Conservation (phyloP, 2,113 vertebrate genomes). For the Elephantulus edwardii region DNA sequence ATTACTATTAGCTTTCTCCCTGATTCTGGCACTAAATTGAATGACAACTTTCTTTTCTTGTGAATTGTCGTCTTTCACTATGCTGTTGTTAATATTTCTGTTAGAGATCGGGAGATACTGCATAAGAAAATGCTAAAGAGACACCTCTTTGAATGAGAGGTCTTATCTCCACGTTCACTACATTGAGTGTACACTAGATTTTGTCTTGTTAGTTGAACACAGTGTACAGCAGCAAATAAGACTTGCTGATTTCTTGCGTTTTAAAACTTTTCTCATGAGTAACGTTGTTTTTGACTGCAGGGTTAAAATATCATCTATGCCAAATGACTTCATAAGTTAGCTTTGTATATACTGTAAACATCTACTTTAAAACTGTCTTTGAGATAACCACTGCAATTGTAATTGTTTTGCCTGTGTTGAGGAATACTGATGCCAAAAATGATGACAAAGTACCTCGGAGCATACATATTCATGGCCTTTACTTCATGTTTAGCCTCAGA, state of each 20-base stretch:
- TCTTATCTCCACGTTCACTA: not conserved
- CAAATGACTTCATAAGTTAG: constrained; percentile 44
- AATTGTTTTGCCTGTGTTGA: constrained; percentile 49
- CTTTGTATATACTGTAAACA: constrained; percentile 43
- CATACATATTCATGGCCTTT: not conserved
- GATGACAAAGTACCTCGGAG: not conserved
- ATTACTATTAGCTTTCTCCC: not conserved
- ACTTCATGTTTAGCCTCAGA: not conserved
- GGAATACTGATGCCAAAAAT: constrained; percentile 37
- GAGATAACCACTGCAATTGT: not conserved
- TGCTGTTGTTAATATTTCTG: constrained; percentile 23
- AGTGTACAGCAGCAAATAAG: not conserved
- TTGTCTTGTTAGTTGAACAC: constrained; percentile 23
- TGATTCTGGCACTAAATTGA: not conserved
- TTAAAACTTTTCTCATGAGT: constrained; percentile 38
- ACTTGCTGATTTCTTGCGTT: constrained; percentile 6
- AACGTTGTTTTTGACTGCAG: constrained; percentile 39
- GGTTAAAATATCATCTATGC: constrained; percentile 48
- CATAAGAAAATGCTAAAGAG: not conserved
- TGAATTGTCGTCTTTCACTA: constrained; percentile 10
- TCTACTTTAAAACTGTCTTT: constrained; percentile 61
- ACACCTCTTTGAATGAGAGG: constrained; percentile 8
- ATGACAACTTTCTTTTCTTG: constrained; percentile 8
- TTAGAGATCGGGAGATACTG: not conserved
- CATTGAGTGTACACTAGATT: not conserved